Evolutionary conservation across 2,888 invertebrate species (phyloP).

Genomic region (Megalurothrips usitatus): DNA sequence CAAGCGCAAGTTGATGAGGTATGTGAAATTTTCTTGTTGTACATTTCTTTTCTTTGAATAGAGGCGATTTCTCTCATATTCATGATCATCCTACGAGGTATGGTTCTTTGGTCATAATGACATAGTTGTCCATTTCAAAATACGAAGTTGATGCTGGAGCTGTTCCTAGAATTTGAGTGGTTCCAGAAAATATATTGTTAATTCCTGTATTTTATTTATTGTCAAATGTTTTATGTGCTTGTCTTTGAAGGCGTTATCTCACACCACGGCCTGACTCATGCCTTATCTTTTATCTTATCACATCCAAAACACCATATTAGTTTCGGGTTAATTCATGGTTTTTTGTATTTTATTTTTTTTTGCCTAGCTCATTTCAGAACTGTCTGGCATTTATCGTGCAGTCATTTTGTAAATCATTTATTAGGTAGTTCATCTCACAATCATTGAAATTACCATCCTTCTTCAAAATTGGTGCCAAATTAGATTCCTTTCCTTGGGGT

Average conservation of each 20-base stretch:
- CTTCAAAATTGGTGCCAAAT: no score
- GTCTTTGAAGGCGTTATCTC: constrained; percentile 22
- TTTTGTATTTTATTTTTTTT: not conserved
- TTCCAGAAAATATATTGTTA: no score
- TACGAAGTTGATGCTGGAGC: no score
- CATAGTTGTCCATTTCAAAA: no score
- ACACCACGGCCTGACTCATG: not conserved
- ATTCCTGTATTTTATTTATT: not conserved
- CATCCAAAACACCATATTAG: not conserved
- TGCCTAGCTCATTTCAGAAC: not conserved
- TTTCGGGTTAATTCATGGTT: not conserved
- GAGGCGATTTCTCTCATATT: no score
- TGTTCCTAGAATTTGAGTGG: no score
- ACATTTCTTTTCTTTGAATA: no score
- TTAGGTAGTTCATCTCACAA: not conserved
- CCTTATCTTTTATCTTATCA: constrained; percentile 5
- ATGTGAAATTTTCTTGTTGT: constrained; percentile 32
- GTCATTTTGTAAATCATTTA: not conserved
- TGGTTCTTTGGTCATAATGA: no score
- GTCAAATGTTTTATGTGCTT: not conserved
- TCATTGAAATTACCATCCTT: no score
- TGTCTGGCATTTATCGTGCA: not conserved
- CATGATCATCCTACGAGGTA: no score
- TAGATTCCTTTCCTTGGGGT: no score
- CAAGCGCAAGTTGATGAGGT: constrained; percentile 66